Conservation (phyloP, 2,797 vertebrate species). For the Anisognathus igniventris region DNA sequence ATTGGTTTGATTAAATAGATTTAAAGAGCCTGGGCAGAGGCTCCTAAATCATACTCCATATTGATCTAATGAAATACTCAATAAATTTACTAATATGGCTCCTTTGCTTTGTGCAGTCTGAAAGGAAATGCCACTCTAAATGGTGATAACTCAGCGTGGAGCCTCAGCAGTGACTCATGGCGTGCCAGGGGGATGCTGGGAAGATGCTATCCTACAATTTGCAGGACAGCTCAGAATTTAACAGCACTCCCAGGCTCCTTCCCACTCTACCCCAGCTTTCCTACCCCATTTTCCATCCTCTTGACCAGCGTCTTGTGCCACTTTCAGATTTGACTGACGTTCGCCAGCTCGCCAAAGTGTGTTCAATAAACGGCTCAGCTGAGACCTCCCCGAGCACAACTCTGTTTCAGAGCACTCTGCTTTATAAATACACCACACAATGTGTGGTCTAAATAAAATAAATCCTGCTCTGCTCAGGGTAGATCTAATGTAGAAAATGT, state of each 20-base stretch:
- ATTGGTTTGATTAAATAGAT: constrained; percentile 86
- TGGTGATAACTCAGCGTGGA: constrained; percentile 74
- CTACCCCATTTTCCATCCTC: neutral
- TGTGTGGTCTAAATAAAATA: constrained; percentile 61
- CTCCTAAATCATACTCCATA: constrained; percentile 81
- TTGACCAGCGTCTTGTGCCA: neutral
- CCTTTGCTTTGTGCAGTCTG: constrained; percentile 77
- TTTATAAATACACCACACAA: constrained; percentile 63
- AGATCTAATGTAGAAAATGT: constrained; percentile 53
- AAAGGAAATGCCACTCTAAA: constrained; percentile 77
- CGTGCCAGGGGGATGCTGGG: constrained; percentile 49
- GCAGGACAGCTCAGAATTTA: constrained; percentile 32
- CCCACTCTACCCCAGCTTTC: neutral
- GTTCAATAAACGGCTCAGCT: constrained; percentile 1
- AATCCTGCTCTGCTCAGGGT: constrained; percentile 10
- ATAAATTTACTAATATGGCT: constrained; percentile 82
- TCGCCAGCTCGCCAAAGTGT: neutral
- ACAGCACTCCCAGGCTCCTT: constrained; percentile 23
- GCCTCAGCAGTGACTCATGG: constrained; percentile 73
- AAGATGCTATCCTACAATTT: constrained; percentile 53
- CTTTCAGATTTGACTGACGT: neutral
- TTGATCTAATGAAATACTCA: constrained; percentile 84
- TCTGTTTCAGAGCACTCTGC: constrained; percentile 39
- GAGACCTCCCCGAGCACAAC: neutral
- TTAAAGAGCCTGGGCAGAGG: constrained; percentile 78